phyloP scores from a whole-genome alignment of 1,140 invertebrate species.

The Pantala flavescens region DNA sequence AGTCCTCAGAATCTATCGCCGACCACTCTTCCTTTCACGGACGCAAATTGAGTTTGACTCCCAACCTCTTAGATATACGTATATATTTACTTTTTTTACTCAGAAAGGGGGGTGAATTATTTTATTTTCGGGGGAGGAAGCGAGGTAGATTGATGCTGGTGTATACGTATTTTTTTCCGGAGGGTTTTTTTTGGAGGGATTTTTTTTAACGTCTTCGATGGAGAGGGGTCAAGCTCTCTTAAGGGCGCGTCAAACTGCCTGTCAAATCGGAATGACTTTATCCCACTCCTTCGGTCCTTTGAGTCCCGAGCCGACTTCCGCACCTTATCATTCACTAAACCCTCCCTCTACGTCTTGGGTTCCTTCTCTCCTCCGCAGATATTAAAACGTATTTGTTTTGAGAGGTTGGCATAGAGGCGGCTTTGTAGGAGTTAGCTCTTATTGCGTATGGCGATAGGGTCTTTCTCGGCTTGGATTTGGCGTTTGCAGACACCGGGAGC shows the following conservation, averaged over 20 bases:
- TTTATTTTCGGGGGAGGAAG: not conserved
- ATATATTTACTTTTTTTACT: slow-evolving; percentile 1
- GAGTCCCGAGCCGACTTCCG: not conserved
- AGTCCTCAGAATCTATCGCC: not conserved
- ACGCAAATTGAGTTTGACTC: slow-evolving; percentile 1
- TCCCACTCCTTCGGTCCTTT: not conserved
- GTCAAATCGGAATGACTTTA: slow-evolving; percentile 3
- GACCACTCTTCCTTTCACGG: not conserved
- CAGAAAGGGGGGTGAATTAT: not conserved
- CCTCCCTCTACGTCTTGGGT: not conserved
- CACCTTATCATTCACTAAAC: not conserved
- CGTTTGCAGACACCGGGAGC: too few relatives aligned
- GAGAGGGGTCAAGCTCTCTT: not conserved
- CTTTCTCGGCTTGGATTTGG: too few relatives aligned
- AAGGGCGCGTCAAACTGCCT: slow-evolving; percentile 1
- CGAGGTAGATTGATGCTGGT: not conserved
- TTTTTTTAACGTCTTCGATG: not conserved
- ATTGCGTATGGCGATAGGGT: too few relatives aligned
- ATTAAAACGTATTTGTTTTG: not conserved
- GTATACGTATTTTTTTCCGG: not conserved
- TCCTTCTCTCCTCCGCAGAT: not conserved
- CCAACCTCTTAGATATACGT: not conserved
- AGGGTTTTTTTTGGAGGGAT: not conserved
- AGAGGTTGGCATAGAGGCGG: too few relatives aligned
- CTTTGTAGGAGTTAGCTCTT: too few relatives aligned